phyloP scores from a whole-genome alignment of 1,140 invertebrate genomes.

The Tetramorium simillimum region DNA sequence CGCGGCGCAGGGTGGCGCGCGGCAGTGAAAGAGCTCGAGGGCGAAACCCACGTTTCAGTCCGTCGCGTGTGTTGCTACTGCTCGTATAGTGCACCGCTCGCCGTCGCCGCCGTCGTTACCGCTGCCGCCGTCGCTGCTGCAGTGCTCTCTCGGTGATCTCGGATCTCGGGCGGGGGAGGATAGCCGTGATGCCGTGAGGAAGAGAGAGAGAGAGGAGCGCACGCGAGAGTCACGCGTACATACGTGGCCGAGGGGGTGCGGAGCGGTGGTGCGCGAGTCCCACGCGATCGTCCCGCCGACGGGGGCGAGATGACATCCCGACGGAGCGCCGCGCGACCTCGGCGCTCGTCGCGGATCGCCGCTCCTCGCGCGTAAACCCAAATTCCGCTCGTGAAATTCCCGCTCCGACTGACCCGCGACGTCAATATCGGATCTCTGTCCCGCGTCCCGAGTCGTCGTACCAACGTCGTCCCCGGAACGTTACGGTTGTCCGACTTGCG shows the following conservation, averaged over 20 bases:
- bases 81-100: constrained; percentile 55
- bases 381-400: constrained; percentile 14
- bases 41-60: constrained; percentile 78
- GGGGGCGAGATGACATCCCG: constrained; percentile 35
- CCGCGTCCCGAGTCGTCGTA: neutral
- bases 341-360: constrained; percentile 29
- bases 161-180: neutral
- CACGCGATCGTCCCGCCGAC: neutral
- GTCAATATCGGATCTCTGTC: constrained; percentile 4
- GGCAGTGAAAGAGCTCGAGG: constrained; percentile 69
- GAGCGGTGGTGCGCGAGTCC: neutral
- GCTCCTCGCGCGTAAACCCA: constrained; percentile 42
- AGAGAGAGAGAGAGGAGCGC: neutral
- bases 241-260: neutral
- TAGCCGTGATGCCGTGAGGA: neutral
- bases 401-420: neutral
- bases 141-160: neutral
- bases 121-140: neutral
- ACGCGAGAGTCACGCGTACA: constrained; percentile 15
- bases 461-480: too few species aligned
- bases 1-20: constrained; percentile 40
- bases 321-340: neutral
- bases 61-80: constrained; percentile 75
- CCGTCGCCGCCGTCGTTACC: neutral
- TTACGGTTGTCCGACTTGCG: neutral